phyloP scores from a whole-genome alignment of 2,797 vertebrate species.

The Sardinella longiceps region DNA sequence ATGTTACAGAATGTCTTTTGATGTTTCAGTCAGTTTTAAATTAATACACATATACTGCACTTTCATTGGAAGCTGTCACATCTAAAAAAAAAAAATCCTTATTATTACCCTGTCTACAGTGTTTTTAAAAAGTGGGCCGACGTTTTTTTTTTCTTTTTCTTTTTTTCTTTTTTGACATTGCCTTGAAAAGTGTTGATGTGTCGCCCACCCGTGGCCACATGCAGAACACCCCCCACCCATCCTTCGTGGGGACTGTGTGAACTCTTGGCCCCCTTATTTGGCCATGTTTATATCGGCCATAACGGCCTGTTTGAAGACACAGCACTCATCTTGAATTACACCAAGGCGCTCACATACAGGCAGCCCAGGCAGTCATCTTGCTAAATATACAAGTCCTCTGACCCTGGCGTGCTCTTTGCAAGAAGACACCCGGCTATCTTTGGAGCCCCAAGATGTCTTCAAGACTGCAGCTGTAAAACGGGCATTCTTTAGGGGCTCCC shows the following conservation, averaged over 20 bases:
- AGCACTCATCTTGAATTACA: conserved; percentile 70
- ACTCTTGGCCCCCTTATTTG: conserved; percentile 59
- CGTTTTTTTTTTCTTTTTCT: too few relatives aligned
- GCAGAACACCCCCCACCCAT: background rate
- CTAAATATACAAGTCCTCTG: conserved; percentile 77
- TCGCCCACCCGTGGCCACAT: conserved; percentile 8
- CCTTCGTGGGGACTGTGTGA: background rate
- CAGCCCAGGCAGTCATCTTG: conserved; percentile 48
- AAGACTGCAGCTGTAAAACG: background rate
- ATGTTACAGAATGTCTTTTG: background rate
- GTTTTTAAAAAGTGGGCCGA: too few relatives aligned
- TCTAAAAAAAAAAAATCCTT: background rate
- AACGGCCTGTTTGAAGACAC: conserved; percentile 38
- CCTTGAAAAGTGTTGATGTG: background rate
- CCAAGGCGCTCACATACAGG: conserved; percentile 55
- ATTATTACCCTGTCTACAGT: too few relatives aligned
- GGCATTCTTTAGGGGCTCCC: background rate
- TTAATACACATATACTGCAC: background rate
- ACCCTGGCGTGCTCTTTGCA: conserved; percentile 57
- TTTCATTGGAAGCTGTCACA: background rate
- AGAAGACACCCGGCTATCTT: conserved; percentile 69
- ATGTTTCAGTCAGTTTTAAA: background rate
- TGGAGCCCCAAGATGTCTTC: conserved; percentile 46
- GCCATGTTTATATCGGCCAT: conserved; percentile 46
- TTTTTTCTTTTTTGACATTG: background rate